Conservation (phyloP, 2,888 invertebrate genomes). For the Caenorhabditis sp. region DNA sequence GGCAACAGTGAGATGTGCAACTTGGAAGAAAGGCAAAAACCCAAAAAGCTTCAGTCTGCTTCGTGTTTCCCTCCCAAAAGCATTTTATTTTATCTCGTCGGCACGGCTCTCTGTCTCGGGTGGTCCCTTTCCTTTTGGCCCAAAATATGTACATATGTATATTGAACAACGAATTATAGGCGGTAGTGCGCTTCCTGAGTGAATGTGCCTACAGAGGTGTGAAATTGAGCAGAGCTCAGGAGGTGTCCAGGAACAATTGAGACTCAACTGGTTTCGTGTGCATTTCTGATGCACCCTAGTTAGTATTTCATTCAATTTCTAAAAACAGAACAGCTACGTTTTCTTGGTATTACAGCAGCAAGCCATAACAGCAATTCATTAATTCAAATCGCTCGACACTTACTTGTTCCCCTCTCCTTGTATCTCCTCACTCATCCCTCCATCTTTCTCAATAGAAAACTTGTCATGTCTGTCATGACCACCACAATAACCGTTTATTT, state of each 20-base stretch:
- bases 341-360: not conserved
- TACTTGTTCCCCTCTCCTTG: constrained; percentile 10
- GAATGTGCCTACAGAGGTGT: constrained; percentile 65
- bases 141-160: constrained; percentile 61
- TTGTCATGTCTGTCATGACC: constrained; percentile 65
- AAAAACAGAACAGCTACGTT: not conserved
- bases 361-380: not conserved
- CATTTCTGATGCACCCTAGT: not conserved
- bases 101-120: not conserved
- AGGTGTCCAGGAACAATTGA: not conserved
- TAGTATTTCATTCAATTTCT: not conserved
- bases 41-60: not conserved
- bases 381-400: constrained; percentile 12
- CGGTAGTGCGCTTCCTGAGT: constrained; percentile 66
- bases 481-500: constrained; percentile 77
- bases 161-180: constrained; percentile 53
- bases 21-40: not conserved
- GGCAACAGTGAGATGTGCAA: too few relatives aligned
- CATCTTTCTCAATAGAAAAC: constrained; percentile 52
- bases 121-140: not conserved
- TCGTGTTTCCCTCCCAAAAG: not conserved
- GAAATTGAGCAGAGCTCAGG: constrained; percentile 55
- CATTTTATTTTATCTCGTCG: not conserved
- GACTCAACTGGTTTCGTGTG: not conserved
- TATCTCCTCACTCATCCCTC: constrained; percentile 9